These are phyloP conservation scores for Polymixis flavicincta DNA, from an alignment of 2,888 invertebrate species.

Conservation along the genomic window DNA sequence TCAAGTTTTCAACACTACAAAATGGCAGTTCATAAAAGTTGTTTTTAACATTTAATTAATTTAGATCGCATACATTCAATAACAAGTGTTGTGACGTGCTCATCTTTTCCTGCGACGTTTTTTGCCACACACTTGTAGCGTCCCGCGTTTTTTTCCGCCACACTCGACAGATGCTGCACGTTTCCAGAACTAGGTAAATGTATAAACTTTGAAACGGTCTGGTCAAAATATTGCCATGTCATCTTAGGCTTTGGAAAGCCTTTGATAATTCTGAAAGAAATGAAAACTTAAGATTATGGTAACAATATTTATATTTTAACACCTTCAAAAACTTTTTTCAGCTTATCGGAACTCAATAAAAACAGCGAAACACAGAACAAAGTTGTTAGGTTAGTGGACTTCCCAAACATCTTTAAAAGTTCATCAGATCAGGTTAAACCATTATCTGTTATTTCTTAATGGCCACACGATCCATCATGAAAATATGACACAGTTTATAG, in stretches of 20 bases:
- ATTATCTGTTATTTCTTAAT: too few relatives aligned
- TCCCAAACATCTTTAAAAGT: background rate
- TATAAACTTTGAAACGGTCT: background rate
- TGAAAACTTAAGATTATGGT: background rate
- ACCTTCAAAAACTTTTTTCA: background rate
- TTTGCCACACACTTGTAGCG: slow-evolving; percentile 21
- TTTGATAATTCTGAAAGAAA: slow-evolving; percentile 11
- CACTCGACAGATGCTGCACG: background rate
- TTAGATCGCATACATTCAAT: slow-evolving; percentile 20
- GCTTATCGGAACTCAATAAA: background rate
- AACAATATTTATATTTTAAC: too few relatives aligned
- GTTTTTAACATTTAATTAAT: background rate
- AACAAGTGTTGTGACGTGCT: slow-evolving; percentile 20
- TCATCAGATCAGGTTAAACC: background rate
- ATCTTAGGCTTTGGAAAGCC: slow-evolving; percentile 36
- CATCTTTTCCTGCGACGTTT: slow-evolving; percentile 12
- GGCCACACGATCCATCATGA: background rate
- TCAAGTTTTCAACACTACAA: too few relatives aligned
- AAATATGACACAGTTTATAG: background rate
- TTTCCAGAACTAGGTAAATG: background rate
- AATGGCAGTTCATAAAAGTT: too few relatives aligned
- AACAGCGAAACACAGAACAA: background rate
- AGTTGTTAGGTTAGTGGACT: background rate
- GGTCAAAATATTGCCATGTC: slow-evolving; percentile 16
- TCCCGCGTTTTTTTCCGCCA: slow-evolving; percentile 11